These are phyloP conservation scores for Tylochromis polylepis DNA, from an alignment of 2,113 vertebrate species.

Conservation along the genomic window DNA sequence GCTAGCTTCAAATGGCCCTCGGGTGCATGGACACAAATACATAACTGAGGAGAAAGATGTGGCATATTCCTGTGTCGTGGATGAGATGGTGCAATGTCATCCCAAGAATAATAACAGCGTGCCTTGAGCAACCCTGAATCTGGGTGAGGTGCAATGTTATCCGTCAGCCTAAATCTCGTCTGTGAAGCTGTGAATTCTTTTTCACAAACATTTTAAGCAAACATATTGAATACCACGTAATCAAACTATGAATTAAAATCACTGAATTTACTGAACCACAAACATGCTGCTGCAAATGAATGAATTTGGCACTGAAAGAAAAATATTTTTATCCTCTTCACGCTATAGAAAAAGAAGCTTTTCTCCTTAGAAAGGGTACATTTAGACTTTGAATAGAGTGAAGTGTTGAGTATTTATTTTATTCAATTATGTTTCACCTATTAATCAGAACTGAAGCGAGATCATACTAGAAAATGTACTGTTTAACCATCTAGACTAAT, in stretches of 20 bases:
- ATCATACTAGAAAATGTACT: not conserved
- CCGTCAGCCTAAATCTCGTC: slow-evolving; percentile 29
- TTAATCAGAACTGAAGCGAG: not conserved
- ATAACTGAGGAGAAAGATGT: slow-evolving; percentile 10
- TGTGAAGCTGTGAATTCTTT: not conserved
- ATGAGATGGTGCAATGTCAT: slow-evolving; percentile 45
- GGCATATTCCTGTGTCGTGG: slow-evolving; percentile 17
- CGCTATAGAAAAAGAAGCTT: not conserved
- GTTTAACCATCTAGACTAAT: not conserved
- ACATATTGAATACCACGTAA: not conserved
- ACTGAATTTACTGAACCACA: not conserved
- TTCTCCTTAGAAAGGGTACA: not conserved
- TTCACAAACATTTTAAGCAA: not conserved
- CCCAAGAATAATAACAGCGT: slow-evolving; percentile 22
- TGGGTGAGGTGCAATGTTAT: slow-evolving; percentile 19
- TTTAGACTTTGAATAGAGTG: not conserved
- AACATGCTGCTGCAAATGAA: not conserved
- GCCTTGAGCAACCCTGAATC: slow-evolving; percentile 35
- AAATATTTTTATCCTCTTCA: not conserved
- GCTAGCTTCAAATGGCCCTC: not conserved
- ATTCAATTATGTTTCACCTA: not conserved
- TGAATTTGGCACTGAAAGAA: fast-evolving
- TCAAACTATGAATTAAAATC: not conserved
- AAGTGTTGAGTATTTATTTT: not conserved
- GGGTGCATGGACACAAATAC: slow-evolving; percentile 13